These are phyloP conservation scores for Galemys pyrenaicus DNA, from an alignment of 2,113 vertebrate genomes.

Conservation along the genomic window DNA sequence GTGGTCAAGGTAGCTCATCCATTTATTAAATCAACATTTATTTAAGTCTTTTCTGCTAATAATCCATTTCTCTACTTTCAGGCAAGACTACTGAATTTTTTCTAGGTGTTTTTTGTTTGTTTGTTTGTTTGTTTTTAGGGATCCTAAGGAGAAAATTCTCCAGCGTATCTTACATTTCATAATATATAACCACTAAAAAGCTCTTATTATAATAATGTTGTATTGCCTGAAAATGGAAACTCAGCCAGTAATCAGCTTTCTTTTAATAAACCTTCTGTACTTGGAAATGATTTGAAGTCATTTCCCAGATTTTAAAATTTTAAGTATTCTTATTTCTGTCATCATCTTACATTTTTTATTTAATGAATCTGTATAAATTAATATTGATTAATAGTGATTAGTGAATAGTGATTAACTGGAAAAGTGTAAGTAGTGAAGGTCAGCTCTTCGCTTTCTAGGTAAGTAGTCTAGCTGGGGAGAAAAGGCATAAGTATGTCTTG, in stretches of 20 bases:
- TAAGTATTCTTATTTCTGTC: neutral
- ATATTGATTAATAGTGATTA: neutral
- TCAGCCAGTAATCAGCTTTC: neutral
- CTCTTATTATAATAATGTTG: neutral
- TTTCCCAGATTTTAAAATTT: neutral
- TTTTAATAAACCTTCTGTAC: neutral
- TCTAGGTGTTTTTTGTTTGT: neutral
- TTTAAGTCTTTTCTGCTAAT: conserved; percentile 55
- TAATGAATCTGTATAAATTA: neutral
- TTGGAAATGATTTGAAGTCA: neutral
- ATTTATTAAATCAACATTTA: conserved; percentile 59
- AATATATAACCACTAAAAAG: conserved; percentile 15
- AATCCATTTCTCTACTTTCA: conserved; percentile 38
- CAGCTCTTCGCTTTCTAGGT: neutral
- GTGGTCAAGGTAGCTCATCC: conserved; percentile 36
- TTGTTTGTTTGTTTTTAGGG: neutral
- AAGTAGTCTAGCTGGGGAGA: neutral
- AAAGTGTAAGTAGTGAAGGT: neutral
- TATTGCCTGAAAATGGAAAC: conserved; percentile 7
- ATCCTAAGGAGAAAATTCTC: neutral
- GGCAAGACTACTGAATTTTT: conserved; percentile 16
- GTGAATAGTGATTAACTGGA: too few species aligned
- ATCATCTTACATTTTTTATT: neutral
- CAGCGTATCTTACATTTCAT: neutral
- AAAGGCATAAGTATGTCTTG: neutral